Evolutionary conservation across 2,888 invertebrate species (phyloP).

Genomic region (Drosophila limbata): DNA sequence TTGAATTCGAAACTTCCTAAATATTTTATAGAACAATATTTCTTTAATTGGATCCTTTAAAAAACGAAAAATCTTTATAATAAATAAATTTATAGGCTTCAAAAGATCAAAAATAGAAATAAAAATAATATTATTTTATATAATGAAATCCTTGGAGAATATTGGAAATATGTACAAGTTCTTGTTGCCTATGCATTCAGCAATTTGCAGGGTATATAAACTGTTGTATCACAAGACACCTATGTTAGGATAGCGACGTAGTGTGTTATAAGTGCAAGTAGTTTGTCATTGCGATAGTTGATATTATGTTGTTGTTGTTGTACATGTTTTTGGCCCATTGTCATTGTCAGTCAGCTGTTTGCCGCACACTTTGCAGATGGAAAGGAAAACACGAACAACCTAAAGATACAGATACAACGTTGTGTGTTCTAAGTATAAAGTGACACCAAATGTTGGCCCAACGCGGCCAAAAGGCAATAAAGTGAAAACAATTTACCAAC

Average conservation of each 20-base stretch:
- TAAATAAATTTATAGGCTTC: too few relatives aligned
- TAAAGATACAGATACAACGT: slow-evolving; percentile 15
- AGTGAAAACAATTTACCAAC: slow-evolving; percentile 72
- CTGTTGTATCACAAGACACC: slow-evolving; percentile 22
- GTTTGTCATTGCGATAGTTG: slow-evolving; percentile 11
- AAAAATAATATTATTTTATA: too few relatives aligned
- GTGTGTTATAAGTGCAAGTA: slow-evolving; percentile 12
- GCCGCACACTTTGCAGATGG: slow-evolving; percentile 31
- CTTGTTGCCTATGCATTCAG: neutral
- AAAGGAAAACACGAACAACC: neutral
- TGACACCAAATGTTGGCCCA: slow-evolving; percentile 46
- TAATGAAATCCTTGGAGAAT: neutral
- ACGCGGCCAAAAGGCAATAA: slow-evolving; percentile 56
- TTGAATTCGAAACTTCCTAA: too few relatives aligned
- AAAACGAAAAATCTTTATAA: too few relatives aligned
- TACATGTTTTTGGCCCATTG: slow-evolving; percentile 43
- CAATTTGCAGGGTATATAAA: slow-evolving; percentile 4
- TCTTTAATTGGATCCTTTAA: too few relatives aligned
- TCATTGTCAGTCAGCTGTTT: slow-evolving; percentile 62
- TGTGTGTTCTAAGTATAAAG: slow-evolving; percentile 48
- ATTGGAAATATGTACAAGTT: neutral
- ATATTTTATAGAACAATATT: too few relatives aligned
- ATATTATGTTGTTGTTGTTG: neutral
- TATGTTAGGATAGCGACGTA: slow-evolving; percentile 18
- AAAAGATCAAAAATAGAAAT: too few relatives aligned